Percentiles rank a stretch among this genome's conserved stretches.
Conservation (phyloP, 1,140 invertebrate genomes). For the Macrostomum lignano region DNA sequence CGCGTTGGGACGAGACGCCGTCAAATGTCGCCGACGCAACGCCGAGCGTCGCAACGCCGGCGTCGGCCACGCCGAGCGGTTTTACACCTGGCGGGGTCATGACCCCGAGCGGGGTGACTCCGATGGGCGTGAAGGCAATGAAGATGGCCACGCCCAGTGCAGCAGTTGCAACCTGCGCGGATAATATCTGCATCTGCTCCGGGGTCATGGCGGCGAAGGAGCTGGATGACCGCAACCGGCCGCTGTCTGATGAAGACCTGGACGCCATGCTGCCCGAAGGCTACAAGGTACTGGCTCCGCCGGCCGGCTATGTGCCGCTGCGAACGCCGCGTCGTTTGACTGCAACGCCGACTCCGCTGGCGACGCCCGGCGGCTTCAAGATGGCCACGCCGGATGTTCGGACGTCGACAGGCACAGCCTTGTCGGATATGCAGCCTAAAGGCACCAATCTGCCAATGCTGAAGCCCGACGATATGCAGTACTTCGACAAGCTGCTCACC, state of each 20-base stretch:
- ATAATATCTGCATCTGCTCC: no score
- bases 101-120: constrained; percentile 37
- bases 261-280: constrained; percentile 86
- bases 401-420: constrained; percentile 29
- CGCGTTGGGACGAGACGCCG: constrained; percentile 76
- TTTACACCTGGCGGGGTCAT: constrained; percentile 32
- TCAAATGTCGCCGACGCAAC: constrained; percentile 27
- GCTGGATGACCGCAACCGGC: constrained; percentile 84
- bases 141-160: constrained; percentile 87
- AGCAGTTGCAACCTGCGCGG: constrained; percentile 49
- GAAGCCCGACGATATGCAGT: constrained; percentile 97
- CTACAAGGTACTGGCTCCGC: constrained; percentile 78
- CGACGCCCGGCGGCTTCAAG: constrained; percentile 68
- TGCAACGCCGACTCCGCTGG: constrained; percentile 79
- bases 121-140: constrained; percentile 82
- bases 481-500: constrained; percentile 80
- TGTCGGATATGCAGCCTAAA: constrained; percentile 84
- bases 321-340: constrained; percentile 81
- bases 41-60: constrained; percentile 20
- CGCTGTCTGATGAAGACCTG: constrained; percentile 77
- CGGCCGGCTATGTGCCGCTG: constrained; percentile 79
- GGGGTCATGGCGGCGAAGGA: no score
- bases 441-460: constrained; percentile 73
- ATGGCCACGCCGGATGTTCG: constrained; percentile 35
- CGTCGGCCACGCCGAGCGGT: constrained; percentile 13